phyloP scores from a whole-genome alignment of 1,140 invertebrate genomes.

The Zeugodacus cucurbitae region DNA sequence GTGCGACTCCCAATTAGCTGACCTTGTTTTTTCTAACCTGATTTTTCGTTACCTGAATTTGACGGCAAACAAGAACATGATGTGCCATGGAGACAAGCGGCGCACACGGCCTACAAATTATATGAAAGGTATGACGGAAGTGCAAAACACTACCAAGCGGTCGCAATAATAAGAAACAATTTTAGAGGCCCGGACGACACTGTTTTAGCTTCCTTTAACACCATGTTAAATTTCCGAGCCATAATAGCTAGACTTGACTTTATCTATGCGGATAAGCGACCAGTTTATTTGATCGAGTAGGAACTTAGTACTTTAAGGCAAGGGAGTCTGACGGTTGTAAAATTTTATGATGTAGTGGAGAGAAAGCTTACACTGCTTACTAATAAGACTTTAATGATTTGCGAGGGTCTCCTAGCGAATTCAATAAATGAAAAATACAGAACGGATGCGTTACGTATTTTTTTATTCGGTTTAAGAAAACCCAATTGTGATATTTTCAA shows the following conservation, averaged over 20 bases:
- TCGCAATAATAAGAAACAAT: conserved; percentile 46
- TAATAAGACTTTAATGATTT: conserved; percentile 23
- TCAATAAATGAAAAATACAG: conserved; percentile 17
- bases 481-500: neutral
- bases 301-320: neutral
- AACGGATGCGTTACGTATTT: conserved; percentile 34
- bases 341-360: conserved; percentile 25
- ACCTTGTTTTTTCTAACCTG: conserved; percentile 19
- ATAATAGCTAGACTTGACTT: conserved; percentile 33
- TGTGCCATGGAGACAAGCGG: conserved; percentile 43
- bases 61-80: conserved; percentile 41
- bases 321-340: neutral
- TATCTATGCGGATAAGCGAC: conserved; percentile 36
- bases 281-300: too few relatives aligned
- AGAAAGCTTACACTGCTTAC: neutral
- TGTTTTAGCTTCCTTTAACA: conserved; percentile 59
- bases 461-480: conserved; percentile 21
- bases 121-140: conserved; percentile 43
- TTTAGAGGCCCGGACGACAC: conserved; percentile 38
- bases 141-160: conserved; percentile 42
- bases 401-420: neutral
- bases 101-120: conserved; percentile 39
- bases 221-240: neutral
- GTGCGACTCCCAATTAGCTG: neutral
- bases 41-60: conserved; percentile 45